These are phyloP conservation scores for Diceros bicornis DNA, from an alignment of 2,797 vertebrate species.

Conservation along the genomic window DNA sequence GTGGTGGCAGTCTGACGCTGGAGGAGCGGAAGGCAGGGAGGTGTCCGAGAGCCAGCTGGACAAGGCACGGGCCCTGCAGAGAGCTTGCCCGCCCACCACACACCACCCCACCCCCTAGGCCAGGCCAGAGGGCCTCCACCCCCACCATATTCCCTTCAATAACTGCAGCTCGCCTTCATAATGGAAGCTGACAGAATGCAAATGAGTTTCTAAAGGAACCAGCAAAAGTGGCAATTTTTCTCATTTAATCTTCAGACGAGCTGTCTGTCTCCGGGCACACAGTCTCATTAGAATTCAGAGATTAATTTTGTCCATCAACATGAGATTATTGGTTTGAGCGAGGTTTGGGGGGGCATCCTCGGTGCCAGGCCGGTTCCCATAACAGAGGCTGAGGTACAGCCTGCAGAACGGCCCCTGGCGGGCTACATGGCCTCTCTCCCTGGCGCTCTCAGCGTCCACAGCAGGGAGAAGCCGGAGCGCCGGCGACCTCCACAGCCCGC, in stretches of 20 bases:
- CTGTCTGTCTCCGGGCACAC: conserved; percentile 93
- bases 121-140: conserved; percentile 86
- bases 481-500: fast-evolving
- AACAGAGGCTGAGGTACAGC: conserved; percentile 51
- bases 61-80: background rate
- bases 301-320: conserved; percentile 92
- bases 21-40: background rate
- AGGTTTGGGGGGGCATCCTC: conserved; percentile 84
- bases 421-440: background rate
- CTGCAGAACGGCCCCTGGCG: conserved; percentile 21
- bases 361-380: conserved; percentile 80
- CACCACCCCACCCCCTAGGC: background rate
- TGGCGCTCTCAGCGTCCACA: fast-evolving
- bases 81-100: fast-evolving
- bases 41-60: fast-evolving
- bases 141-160: conserved; percentile 89
- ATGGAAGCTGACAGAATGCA: conserved; percentile 99
- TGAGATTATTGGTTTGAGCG: conserved; percentile 90
- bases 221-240: conserved; percentile 96
- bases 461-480: background rate
- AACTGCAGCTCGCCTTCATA: conserved; percentile 90
- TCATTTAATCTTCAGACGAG: conserved; percentile 97
- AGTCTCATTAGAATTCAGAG: conserved; percentile 91
- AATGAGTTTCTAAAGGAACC: conserved; percentile 98
- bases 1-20: fast-evolving